phyloP scores from a whole-genome alignment of 2,888 invertebrate genomes.

The Sphecodes monilicornis region DNA sequence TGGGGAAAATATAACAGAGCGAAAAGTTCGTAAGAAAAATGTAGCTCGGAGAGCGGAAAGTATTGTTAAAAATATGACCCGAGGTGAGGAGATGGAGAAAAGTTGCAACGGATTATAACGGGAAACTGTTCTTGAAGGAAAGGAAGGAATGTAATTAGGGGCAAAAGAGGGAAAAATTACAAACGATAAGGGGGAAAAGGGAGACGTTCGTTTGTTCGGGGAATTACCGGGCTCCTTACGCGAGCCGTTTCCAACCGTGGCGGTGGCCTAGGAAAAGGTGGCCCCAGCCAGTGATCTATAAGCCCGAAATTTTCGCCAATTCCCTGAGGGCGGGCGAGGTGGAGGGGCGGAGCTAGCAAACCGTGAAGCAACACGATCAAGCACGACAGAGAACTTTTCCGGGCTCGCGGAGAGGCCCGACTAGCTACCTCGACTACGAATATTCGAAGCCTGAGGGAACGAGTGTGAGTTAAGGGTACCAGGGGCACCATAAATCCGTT shows the following conservation, averaged over 20 bases:
- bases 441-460: constrained; percentile 66
- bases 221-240: background rate
- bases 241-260: background rate
- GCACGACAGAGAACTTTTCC: constrained; percentile 64
- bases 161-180: background rate
- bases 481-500: constrained; percentile 76
- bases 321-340: constrained; percentile 49
- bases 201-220: background rate
- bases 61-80: constrained; percentile 28
- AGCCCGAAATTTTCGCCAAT: constrained; percentile 48
- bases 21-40: constrained; percentile 18
- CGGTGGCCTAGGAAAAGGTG: constrained; percentile 31
- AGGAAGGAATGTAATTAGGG: background rate
- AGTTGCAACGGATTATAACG: constrained; percentile 16
- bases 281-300: constrained; percentile 58
- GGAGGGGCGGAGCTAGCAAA: constrained; percentile 35
- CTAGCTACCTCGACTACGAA: constrained; percentile 54
- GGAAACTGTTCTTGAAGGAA: background rate
- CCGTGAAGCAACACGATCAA: constrained; percentile 67
- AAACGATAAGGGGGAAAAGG: constrained; percentile 19
- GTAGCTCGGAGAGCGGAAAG: constrained; percentile 14
- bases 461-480: constrained; percentile 73
- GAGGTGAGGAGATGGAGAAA: constrained; percentile 7
- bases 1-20: constrained; percentile 16
- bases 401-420: constrained; percentile 7